Evolutionary conservation across 1,140 invertebrate species (phyloP).

Genomic region (Papilio machaon): DNA sequence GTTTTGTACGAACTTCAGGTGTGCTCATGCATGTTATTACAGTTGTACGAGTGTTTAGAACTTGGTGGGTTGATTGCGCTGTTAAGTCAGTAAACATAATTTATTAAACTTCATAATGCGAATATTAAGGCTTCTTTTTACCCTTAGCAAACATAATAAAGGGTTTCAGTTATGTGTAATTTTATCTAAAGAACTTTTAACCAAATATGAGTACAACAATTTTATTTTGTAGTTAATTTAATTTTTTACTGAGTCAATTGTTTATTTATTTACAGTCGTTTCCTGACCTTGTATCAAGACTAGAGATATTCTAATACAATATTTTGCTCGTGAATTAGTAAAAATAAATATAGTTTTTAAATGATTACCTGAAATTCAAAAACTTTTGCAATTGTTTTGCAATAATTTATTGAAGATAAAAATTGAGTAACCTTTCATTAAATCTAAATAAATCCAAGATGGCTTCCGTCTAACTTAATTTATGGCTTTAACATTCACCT

Average conservation of each 20-base stretch:
- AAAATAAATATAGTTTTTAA: no score
- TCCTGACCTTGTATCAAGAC: no score
- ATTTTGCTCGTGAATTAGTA: no score
- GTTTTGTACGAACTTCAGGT: neutral
- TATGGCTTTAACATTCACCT: neutral
- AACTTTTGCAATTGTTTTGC: no score
- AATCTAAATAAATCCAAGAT: neutral
- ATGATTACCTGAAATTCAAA: no score
- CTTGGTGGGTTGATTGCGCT: neutral
- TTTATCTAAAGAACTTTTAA: no score
- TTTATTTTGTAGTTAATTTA: no score
- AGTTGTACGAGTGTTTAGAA: neutral
- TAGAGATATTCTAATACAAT: no score
- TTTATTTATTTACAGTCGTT: no score
- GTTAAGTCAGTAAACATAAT: conserved; percentile 1
- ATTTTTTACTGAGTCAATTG: no score
- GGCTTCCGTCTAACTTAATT: neutral
- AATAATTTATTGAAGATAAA: no score
- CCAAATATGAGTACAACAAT: no score
- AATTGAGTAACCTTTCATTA: neutral
- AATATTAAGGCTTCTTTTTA: neutral
- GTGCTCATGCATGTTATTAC: conserved; percentile 1
- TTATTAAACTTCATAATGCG: neutral
- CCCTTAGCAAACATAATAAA: neutral
- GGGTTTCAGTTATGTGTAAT: neutral